Conservation (phyloP, 2,797 vertebrate genomes). For the Schizothorax lantsangensis region DNA sequence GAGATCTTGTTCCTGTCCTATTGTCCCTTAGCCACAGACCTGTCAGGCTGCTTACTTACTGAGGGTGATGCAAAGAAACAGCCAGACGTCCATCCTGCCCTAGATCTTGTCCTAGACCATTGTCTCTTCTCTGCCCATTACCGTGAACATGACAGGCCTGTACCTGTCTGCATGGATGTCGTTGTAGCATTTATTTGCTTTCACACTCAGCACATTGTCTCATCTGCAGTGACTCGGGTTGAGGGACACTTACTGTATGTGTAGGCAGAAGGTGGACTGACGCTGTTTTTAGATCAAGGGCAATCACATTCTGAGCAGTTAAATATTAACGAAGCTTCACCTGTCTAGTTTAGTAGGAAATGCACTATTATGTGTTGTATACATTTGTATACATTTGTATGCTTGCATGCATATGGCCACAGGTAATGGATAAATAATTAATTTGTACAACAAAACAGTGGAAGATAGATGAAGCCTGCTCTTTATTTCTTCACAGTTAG, state of each 20-base stretch:
- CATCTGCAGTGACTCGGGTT: constrained; percentile 5
- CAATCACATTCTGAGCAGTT: constrained; percentile 34
- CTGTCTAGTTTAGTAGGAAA: constrained; percentile 35
- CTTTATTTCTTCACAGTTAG: constrained; percentile 18
- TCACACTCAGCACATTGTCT: constrained; percentile 26
- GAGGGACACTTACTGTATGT: background rate
- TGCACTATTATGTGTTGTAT: constrained; percentile 38
- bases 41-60: constrained; percentile 16
- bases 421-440: constrained; percentile 56
- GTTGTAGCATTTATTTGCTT: background rate
- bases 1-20: constrained; percentile 38
- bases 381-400: constrained; percentile 12
- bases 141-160: background rate
- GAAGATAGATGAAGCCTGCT: constrained; percentile 22
- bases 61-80: constrained; percentile 33
- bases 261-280: background rate
- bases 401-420: constrained; percentile 18
- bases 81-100: constrained; percentile 26
- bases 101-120: constrained; percentile 22
- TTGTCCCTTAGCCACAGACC: constrained; percentile 40
- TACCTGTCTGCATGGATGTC: constrained; percentile 18
- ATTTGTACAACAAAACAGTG: constrained; percentile 44
- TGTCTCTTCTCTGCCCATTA: constrained; percentile 20
- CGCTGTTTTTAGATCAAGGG: constrained; percentile 28
- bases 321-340: constrained; percentile 49